Percentiles rank a stretch among this genome's conserved stretches.
Evolutionary conservation across 2,113 vertebrate species (phyloP).

Genomic region (Anarhynchus alexandrinus): DNA sequence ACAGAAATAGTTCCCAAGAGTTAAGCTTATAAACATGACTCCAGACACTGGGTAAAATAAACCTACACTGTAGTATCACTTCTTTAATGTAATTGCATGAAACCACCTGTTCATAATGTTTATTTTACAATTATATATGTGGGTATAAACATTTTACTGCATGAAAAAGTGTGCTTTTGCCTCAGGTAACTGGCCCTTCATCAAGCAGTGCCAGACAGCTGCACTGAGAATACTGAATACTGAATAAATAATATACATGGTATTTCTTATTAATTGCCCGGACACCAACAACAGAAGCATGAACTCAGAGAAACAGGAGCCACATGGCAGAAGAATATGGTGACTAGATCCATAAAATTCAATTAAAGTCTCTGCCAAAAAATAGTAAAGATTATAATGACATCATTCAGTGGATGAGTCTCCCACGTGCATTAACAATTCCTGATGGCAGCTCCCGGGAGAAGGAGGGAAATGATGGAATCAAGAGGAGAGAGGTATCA

Average conservation of each 20-base stretch:
- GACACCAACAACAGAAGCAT: neutral
- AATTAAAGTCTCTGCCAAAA: neutral
- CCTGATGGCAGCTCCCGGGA: neutral
- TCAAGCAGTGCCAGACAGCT: neutral
- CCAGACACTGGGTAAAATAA: neutral
- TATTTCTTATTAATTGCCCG: neutral
- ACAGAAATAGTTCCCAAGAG: neutral
- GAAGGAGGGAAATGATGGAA: neutral
- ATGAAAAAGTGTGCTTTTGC: neutral
- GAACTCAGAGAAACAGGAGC: neutral
- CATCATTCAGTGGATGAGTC: neutral
- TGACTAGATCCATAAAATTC: neutral
- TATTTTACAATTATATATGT: neutral
- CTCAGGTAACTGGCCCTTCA: neutral
- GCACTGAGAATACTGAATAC: neutral
- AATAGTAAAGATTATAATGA: neutral
- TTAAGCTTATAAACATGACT: neutral
- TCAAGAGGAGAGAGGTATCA: neutral
- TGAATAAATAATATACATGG: neutral
- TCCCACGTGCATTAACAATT: neutral
- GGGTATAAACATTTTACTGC: neutral
- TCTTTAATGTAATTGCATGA: neutral
- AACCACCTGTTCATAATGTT: neutral
- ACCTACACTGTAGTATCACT: neutral
- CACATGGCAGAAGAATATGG: neutral